These are phyloP conservation scores for Heliconius sara DNA, from an alignment of 2,888 invertebrate genomes.

Conservation along the genomic window DNA sequence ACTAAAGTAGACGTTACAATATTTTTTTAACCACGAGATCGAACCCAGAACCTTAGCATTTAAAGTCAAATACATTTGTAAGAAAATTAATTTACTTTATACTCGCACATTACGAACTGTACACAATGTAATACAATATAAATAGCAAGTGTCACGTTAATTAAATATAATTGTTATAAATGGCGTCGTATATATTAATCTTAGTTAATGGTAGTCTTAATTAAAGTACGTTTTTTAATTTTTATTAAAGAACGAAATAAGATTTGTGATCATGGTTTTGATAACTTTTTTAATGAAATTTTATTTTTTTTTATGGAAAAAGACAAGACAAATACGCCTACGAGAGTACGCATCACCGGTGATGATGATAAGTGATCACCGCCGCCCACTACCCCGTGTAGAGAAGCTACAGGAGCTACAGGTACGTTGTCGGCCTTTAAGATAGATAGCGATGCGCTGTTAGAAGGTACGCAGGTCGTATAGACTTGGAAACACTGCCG, in stretches of 20 bases:
- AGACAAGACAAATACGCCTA: no score
- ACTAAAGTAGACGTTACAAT: neutral
- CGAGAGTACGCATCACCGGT: no score
- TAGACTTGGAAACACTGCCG: no score
- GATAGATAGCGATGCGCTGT: no score
- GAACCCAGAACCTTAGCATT: neutral
- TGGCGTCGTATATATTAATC: neutral
- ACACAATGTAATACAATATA: neutral
- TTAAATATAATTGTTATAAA: neutral
- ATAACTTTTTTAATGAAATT: no score
- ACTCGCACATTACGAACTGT: neutral
- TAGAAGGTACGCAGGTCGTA: no score
- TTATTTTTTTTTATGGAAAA: no score
- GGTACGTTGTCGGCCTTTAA: no score
- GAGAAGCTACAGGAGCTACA: no score
- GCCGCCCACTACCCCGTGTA: no score
- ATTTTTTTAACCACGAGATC: neutral
- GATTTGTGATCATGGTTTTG: neutral
- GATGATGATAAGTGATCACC: no score
- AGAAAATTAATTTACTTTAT: neutral
- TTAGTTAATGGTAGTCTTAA: neutral
- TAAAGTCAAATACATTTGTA: neutral
- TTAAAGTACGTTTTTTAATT: neutral
- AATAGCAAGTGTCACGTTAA: neutral
- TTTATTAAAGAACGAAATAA: neutral